A percentile compares a stretch with the other conserved stretches of the same genome.
phyloP scores from a whole-genome alignment of 2,113 vertebrate species.

The Chaenogobius annularis region DNA sequence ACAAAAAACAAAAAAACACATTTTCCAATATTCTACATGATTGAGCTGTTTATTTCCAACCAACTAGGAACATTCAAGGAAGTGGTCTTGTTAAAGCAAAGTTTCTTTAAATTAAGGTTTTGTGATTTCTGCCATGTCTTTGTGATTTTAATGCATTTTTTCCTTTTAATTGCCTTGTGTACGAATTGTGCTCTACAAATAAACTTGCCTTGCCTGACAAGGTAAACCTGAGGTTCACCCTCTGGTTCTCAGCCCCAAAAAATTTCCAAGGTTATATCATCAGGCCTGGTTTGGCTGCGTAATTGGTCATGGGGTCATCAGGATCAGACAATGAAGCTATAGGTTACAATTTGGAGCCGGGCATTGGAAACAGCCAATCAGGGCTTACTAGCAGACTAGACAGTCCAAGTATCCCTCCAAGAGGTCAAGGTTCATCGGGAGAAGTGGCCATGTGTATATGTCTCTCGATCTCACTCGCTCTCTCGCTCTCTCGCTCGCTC shows the following conservation, averaged over 20 bases:
- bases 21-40: not conserved
- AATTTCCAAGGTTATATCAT: constrained; percentile 78
- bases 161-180: no score
- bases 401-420: constrained; percentile 62
- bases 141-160: no score
- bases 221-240: constrained; percentile 71
- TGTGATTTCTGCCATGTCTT: no score
- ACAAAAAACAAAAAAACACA: no score
- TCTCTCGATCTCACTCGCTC: no score
- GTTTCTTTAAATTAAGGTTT: no score
- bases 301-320: constrained; percentile 76
- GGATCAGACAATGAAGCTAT: constrained; percentile 75
- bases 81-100: constrained; percentile 76
- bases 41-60: constrained; percentile 38
- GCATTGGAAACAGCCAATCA: constrained; percentile 30
- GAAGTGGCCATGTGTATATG: constrained; percentile 49
- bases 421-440: constrained; percentile 66
- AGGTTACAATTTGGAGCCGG: constrained; percentile 71
- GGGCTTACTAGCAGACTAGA: constrained; percentile 45
- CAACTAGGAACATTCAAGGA: constrained; percentile 73
- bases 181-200: no score
- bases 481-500: no score
- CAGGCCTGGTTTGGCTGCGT: constrained; percentile 76
- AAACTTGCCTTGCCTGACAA: no score
- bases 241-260: constrained; percentile 62